phyloP scores from a whole-genome alignment of 2,113 vertebrate genomes.

The Lutjanus erythropterus region DNA sequence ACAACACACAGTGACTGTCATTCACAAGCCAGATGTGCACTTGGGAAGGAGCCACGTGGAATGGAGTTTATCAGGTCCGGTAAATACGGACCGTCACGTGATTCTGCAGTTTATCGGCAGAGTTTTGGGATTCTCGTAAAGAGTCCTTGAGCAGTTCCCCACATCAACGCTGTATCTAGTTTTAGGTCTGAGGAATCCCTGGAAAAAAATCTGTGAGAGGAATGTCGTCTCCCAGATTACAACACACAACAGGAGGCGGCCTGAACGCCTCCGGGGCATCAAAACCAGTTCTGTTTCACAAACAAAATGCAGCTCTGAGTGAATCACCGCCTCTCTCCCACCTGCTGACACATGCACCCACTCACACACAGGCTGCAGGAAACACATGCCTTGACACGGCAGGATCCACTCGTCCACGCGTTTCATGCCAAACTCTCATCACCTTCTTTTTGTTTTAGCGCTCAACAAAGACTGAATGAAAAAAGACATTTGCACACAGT shows the following conservation, averaged over 20 bases:
- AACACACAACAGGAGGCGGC: conserved; percentile 10
- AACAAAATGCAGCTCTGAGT: conserved; percentile 34
- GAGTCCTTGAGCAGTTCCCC: not conserved
- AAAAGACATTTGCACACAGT: not conserved
- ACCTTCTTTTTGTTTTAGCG: not conserved
- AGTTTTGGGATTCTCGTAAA: conserved; percentile 3
- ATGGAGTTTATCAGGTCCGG: conserved; percentile 14
- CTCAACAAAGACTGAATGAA: too few relatives aligned
- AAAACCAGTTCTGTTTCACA: conserved; percentile 56
- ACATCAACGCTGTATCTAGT: not conserved
- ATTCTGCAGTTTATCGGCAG: not conserved
- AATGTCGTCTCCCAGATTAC: conserved; percentile 39
- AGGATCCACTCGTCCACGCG: not conserved
- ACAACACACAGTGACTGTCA: conserved; percentile 35
- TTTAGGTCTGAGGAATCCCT: conserved; percentile 28
- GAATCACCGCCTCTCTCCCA: conserved; percentile 43
- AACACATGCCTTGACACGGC: conserved; percentile 45
- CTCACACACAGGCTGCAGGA: not conserved
- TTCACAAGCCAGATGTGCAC: conserved; percentile 62
- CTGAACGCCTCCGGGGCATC: conserved; percentile 36
- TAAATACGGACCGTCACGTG: not conserved
- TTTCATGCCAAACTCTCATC: conserved; percentile 34
- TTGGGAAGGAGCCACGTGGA: not conserved
- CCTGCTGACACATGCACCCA: conserved; percentile 48
- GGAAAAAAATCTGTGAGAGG: conserved; percentile 25